Conservation (phyloP, 2,113 vertebrate species). For the Corythoichthys intestinalis region DNA sequence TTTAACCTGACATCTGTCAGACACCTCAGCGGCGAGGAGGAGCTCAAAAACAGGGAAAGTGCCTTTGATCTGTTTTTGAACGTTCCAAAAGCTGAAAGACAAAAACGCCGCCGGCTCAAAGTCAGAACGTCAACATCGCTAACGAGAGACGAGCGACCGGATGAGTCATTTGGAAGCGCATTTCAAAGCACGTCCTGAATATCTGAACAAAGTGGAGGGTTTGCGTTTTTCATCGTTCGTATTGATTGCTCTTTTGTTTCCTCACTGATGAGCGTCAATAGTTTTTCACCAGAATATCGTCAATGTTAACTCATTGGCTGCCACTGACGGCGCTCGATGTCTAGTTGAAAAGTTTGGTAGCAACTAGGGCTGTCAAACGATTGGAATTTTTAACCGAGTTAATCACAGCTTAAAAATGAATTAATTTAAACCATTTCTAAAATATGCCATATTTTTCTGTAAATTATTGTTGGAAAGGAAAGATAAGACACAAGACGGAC, state of each 20-base stretch:
- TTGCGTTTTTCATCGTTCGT: neutral
- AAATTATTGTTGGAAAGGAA: too few species aligned
- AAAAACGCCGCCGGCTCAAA: neutral
- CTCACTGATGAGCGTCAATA: neutral
- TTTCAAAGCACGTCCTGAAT: neutral
- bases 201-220: neutral
- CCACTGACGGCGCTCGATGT: too few species aligned
- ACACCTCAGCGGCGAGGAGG: neutral
- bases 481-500: too few species aligned
- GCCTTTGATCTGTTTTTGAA: conserved; percentile 10
- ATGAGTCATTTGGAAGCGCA: neutral
- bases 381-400: too few species aligned
- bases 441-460: too few species aligned
- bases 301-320: too few species aligned
- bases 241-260: neutral
- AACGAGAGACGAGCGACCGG: neutral
- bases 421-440: too few species aligned
- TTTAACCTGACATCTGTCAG: conserved; percentile 9
- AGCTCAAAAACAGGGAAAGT: neutral
- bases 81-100: conserved; percentile 5
- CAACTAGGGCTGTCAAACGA: too few species aligned
- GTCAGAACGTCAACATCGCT: neutral
- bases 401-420: too few species aligned
- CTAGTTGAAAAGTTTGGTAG: too few species aligned
- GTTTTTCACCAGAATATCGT: too few species aligned